These are phyloP conservation scores for Acromyrmex heyeri DNA, from an alignment of 1,140 invertebrate species.

Conservation along the genomic window DNA sequence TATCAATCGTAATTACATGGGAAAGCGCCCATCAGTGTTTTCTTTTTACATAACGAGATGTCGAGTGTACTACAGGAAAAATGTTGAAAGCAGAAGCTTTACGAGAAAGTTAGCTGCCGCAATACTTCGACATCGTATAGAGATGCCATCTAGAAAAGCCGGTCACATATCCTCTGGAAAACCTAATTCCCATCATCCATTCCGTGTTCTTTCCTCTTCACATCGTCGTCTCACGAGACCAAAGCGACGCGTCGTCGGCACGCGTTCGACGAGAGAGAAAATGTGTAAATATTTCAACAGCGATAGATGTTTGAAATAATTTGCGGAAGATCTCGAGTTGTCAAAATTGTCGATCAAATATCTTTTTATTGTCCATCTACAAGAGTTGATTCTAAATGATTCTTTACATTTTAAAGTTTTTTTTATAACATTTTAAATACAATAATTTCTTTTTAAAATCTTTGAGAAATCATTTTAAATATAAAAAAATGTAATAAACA, in stretches of 20 bases:
- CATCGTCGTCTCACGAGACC: conserved; percentile 54
- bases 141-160: conserved; percentile 66
- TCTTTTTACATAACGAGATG: conserved; percentile 12
- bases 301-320: conserved; percentile 54
- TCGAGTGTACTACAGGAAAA: not conserved
- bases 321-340: not conserved
- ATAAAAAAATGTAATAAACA: not conserved
- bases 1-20: not conserved
- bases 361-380: not conserved
- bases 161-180: conserved; percentile 73
- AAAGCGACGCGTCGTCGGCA: conserved; percentile 26
- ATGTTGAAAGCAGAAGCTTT: not conserved
- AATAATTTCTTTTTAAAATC: too few relatives aligned
- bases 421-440: too few relatives aligned
- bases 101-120: conserved; percentile 8
- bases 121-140: conserved; percentile 62
- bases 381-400: not conserved
- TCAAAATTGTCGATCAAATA: not conserved
- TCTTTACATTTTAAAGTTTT: not conserved
- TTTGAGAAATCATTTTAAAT: not conserved
- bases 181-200: conserved; percentile 76
- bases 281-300: conserved; percentile 71
- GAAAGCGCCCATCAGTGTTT: conserved; percentile 14
- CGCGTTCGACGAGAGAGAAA: conserved; percentile 32
- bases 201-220: conserved; percentile 33